Percentiles rank a stretch among this genome's conserved stretches.
Conservation (phyloP, 1,140 invertebrate genomes). For the Periplaneta americana region DNA sequence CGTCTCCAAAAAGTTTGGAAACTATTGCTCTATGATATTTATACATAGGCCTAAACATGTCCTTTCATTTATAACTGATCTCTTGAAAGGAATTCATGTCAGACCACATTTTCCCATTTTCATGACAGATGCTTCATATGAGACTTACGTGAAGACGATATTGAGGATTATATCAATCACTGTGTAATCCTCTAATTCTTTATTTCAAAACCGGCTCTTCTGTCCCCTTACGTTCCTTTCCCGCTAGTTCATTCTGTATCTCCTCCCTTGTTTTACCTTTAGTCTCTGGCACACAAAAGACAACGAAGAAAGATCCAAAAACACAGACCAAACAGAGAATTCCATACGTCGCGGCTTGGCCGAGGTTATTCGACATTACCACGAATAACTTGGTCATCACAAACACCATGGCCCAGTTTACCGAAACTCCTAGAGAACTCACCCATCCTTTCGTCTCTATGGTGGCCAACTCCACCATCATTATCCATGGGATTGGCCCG, state of each 20-base stretch:
- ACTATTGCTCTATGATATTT: no score
- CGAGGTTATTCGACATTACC: slow-evolving; percentile 37
- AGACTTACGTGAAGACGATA: no score
- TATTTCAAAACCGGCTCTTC: no score
- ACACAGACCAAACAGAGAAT: slow-evolving; percentile 45
- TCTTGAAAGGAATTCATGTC: no score
- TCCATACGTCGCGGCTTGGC: slow-evolving; percentile 45
- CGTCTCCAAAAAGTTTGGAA: no score
- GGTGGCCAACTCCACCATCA: slow-evolving; percentile 38
- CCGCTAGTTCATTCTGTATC: slow-evolving; percentile 35
- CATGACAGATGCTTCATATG: no score
- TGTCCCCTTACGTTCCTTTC: no score
- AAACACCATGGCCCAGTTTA: slow-evolving; percentile 50
- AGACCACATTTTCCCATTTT: no score
- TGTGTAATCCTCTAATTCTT: no score
- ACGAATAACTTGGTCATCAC: slow-evolving; percentile 47
- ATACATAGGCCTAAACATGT: no score
- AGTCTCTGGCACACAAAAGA: slow-evolving; percentile 50
- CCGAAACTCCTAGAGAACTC: slow-evolving; percentile 38
- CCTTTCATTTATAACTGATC: no score
- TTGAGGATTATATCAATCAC: no score
- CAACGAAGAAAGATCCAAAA: slow-evolving; percentile 44
- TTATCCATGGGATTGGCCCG: slow-evolving; percentile 42
- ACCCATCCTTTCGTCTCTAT: slow-evolving; percentile 44
- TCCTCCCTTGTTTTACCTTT: slow-evolving; percentile 50